Conservation (phyloP, 2,888 invertebrate species). For the Linyphia triangularis region DNA sequence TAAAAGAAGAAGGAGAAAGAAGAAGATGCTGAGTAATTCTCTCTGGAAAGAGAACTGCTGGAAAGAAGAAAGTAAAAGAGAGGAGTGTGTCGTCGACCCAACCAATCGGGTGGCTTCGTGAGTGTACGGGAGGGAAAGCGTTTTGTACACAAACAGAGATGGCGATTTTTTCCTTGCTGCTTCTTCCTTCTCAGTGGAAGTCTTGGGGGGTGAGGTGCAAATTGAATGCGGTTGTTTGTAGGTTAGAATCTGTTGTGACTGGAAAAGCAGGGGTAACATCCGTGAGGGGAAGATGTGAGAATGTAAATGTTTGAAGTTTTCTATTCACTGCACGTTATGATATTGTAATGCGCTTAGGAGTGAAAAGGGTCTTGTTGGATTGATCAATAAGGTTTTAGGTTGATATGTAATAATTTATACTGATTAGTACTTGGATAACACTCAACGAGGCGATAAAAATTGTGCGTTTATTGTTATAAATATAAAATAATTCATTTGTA, state of each 20-base stretch:
- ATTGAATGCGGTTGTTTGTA: not conserved
- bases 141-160: constrained; percentile 60
- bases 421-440: too few relatives aligned
- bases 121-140: constrained; percentile 34
- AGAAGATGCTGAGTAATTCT: constrained; percentile 45
- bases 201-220: not conserved
- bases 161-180: not conserved
- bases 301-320: too few relatives aligned
- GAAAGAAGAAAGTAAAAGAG: constrained; percentile 33
- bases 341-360: too few relatives aligned
- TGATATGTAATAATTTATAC: too few relatives aligned
- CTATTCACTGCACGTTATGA: too few relatives aligned
- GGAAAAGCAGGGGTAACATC: too few relatives aligned
- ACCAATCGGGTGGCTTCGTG: constrained; percentile 26
- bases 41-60: not conserved
- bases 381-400: too few relatives aligned
- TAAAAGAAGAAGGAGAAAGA: not conserved
- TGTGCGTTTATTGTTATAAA: too few relatives aligned
- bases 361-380: too few relatives aligned
- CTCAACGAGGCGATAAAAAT: too few relatives aligned
- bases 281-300: too few relatives aligned
- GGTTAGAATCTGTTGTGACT: not conserved
- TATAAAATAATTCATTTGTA: too few relatives aligned
- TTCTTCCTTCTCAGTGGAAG: not conserved
- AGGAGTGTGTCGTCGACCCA: constrained; percentile 55